Conservation (phyloP, 2,888 invertebrate genomes). For the Troides helena region DNA sequence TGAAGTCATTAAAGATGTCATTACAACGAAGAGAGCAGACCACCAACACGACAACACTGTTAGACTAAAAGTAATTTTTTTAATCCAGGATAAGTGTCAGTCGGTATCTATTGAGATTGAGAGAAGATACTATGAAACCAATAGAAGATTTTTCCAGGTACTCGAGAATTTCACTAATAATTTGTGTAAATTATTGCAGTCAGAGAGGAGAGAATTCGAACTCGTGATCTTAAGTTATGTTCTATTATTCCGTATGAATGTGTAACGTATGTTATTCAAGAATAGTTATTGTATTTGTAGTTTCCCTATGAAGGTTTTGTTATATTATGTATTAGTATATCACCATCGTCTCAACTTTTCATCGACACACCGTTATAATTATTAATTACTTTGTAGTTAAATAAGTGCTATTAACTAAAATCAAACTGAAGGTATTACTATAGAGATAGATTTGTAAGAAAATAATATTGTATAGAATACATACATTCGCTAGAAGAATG, state of each 20-base stretch:
- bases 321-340: too few species aligned
- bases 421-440: background rate
- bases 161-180: too few species aligned
- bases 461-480: background rate
- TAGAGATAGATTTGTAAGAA: background rate
- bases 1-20: background rate
- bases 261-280: too few species aligned
- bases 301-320: too few species aligned
- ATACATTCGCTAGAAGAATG: background rate
- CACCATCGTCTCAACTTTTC: too few species aligned
- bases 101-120: background rate
- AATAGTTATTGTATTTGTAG: too few species aligned
- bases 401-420: background rate
- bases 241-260: too few species aligned
- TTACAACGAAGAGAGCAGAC: background rate
- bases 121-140: background rate
- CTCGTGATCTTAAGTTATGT: too few species aligned
- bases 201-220: too few species aligned
- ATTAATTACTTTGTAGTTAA: background rate
- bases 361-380: background rate
- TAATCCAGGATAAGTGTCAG: background rate
- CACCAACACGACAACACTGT: background rate
- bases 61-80: background rate
- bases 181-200: too few species aligned
- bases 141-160: background rate